Conservation (phyloP, 2,797 vertebrate genomes). For the Antennarius maculatus region DNA sequence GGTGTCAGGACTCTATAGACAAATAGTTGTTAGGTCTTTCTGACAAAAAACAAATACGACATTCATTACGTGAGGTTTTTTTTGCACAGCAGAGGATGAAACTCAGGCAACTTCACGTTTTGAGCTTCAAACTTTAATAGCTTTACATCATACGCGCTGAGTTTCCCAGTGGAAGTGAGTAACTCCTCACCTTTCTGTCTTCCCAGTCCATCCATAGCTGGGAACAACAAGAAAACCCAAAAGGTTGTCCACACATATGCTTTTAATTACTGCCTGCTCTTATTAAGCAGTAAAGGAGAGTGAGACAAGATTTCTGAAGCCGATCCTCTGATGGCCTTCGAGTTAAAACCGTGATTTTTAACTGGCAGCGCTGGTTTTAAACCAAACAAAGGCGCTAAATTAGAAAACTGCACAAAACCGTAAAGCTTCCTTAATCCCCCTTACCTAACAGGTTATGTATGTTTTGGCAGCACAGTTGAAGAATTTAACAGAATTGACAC, state of each 20-base stretch:
- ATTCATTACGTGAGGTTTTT: constrained; percentile 13
- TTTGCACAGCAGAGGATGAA: constrained; percentile 16
- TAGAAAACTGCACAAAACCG: constrained; percentile 49
- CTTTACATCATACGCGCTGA: constrained; percentile 63
- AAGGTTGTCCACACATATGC: constrained; percentile 74
- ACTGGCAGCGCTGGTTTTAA: constrained; percentile 46
- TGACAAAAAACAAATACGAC: constrained; percentile 1
- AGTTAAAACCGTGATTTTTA: constrained; percentile 26
- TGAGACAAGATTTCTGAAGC: constrained; percentile 46
- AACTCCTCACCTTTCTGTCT: constrained; percentile 48
- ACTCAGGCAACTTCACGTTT: constrained; percentile 8
- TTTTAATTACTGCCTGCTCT: constrained; percentile 78
- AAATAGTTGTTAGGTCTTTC: constrained; percentile 21
- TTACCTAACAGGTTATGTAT: constrained; percentile 50
- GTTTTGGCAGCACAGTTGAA: constrained; percentile 52
- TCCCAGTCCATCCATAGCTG: constrained; percentile 35
- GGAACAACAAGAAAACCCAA: constrained; percentile 78
- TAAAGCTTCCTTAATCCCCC: constrained; percentile 36
- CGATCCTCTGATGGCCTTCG: constrained; percentile 35
- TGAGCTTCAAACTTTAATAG: background rate
- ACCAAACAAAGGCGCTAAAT: constrained; percentile 50
- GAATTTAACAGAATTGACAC: constrained; percentile 34
- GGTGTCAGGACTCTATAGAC: constrained; percentile 3
- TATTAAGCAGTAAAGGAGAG: constrained; percentile 57
- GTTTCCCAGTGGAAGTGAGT: constrained; percentile 49